Conservation (phyloP, 1,140 invertebrate genomes). For the Ceratina japonica region DNA sequence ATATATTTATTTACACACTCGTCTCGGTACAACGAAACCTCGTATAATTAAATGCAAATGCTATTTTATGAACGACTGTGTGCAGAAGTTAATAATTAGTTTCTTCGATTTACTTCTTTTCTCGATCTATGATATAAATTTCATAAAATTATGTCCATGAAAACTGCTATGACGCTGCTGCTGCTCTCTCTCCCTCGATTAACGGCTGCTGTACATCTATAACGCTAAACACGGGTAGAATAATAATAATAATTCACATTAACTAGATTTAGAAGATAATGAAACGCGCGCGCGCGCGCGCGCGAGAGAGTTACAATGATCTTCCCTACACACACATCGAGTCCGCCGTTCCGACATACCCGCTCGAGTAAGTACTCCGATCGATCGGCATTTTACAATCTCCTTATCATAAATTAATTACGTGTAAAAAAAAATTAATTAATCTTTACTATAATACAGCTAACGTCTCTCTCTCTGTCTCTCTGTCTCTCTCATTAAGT, state of each 20-base stretch:
- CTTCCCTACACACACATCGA: constrained; percentile 32
- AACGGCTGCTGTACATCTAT: constrained; percentile 49
- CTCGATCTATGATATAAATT: constrained; percentile 47
- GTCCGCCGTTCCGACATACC: constrained; percentile 59
- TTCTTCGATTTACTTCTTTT: constrained; percentile 37
- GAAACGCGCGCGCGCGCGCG: too few relatives aligned
- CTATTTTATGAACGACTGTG: constrained; percentile 43
- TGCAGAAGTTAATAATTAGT: constrained; percentile 39
- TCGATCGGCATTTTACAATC: constrained; percentile 65
- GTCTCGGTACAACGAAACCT: constrained; percentile 39
- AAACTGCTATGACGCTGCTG: constrained; percentile 42
- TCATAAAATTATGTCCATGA: constrained; percentile 52
- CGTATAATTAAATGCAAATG: constrained; percentile 61
- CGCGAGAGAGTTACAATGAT: constrained; percentile 57
- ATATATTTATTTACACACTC: constrained; percentile 63
- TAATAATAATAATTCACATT: constrained; percentile 32
- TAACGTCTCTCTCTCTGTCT: too few relatives aligned
- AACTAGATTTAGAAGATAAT: constrained; percentile 45
- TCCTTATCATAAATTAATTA: constrained; percentile 78
- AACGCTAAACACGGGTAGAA: constrained; percentile 44
- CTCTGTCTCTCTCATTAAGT: too few relatives aligned
- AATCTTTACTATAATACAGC: constrained; percentile 77
- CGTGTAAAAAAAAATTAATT: constrained; percentile 73
- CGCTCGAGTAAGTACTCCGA: constrained; percentile 66
- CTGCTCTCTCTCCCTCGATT: constrained; percentile 43